Evolutionary conservation across 2,113 vertebrate species (phyloP), one percentile per base, ranked within the genome.

Genomic region (Zosterops japonicus): DNA sequence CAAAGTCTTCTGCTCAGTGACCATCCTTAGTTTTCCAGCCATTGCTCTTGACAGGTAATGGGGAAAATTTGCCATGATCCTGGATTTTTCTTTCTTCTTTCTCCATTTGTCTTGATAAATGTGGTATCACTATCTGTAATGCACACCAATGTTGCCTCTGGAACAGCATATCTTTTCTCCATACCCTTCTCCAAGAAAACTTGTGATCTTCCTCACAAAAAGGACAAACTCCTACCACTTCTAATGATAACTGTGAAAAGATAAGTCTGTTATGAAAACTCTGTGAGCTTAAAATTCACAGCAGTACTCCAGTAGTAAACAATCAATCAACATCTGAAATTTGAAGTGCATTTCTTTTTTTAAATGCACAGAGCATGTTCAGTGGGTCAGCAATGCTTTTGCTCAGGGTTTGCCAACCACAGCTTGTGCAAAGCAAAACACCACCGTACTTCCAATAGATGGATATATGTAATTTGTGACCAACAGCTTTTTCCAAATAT

Each of bases 1-100:
- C 91, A 99, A 99, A 94, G 98, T 99, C 75, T 99, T 99, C 98
- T 99, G 99, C 96, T 99, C 99, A 1, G 99, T 98, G 96, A 99
- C 98, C 19, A 97, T 99, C 95, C 99, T 99, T 86, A 99, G 98
- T 95, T 99, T 99, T 97, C 98, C 99, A 50, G 98, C 98, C 87
- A 98, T 98, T 95, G 98, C 98, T 79, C 92, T 98, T 91, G 98
- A 98, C 97, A 98, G 98, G 98, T 98, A 97, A 97, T 97, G 55
- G 35, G 81, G 50, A 36, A 80, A n/a, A 71, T 65, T 69, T 65
- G 67, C 23, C 49, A 29, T 29, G 11, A 44, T 56, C 19, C 31
- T 67, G 33, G 12, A 25, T 36, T 74, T 79, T 89, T 77, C 18
- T 78, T 49, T 53, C 10, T 42, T 90, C 41, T 69, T 94, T 70